Conservation (phyloP, 2,797 vertebrate species). For the Esox lucius region DNA sequence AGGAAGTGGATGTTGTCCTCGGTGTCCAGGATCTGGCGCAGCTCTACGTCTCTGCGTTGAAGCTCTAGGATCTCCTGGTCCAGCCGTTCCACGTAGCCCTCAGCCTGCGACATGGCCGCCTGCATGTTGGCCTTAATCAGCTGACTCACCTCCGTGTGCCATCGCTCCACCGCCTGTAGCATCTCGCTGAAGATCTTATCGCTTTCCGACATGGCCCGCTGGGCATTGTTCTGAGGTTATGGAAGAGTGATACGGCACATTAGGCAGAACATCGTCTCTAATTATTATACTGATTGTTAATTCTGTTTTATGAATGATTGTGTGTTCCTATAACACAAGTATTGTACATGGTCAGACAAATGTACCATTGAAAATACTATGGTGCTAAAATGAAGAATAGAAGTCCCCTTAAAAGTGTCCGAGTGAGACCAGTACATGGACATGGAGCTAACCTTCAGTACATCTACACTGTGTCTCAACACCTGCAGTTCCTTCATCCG, state of each 20-base stretch:
- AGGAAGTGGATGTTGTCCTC: constrained; percentile 79
- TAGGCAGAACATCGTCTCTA: no score
- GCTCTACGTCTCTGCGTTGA: constrained; percentile 69
- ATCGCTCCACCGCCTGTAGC: constrained; percentile 77
- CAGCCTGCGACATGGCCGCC: constrained; percentile 73
- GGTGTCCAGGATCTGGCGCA: constrained; percentile 73
- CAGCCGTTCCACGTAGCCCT: constrained; percentile 80
- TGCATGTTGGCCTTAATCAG: constrained; percentile 78
- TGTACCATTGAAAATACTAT: background rate
- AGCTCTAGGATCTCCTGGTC: constrained; percentile 82
- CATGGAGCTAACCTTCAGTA: constrained; percentile 70
- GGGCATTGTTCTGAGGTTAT: constrained; percentile 63
- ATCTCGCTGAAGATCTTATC: constrained; percentile 80
- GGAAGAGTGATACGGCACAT: background rate
- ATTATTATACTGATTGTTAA: no score
- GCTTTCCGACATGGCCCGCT: constrained; percentile 72
- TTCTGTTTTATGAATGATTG: background rate
- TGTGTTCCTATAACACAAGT: background rate
- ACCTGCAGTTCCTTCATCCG: constrained; percentile 80
- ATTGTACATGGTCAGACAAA: background rate
- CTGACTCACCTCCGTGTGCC: constrained; percentile 77
- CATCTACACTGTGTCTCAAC: constrained; percentile 78
- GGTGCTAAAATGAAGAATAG: background rate
- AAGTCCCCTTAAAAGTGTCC: background rate
- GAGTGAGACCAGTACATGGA: background rate